These are phyloP conservation scores for Oreochromis spilurus DNA, from an alignment of 2,113 vertebrate genomes.

Conservation along the genomic window DNA sequence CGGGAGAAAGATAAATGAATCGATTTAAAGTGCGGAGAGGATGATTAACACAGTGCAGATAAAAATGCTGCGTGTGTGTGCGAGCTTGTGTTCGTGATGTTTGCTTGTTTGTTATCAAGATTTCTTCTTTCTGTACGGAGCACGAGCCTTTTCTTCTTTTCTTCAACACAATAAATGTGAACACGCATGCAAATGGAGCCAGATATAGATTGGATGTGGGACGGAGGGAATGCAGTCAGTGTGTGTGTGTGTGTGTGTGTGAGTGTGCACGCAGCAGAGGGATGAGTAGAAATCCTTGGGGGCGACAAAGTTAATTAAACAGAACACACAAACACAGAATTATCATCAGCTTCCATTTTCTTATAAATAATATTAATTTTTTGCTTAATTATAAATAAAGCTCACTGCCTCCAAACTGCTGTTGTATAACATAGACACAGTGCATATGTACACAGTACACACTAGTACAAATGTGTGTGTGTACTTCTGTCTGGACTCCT, in stretches of 20 bases:
- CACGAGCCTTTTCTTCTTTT: background rate
- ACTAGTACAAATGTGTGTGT: background rate
- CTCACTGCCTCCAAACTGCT: background rate
- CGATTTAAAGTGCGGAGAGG: constrained; percentile 10
- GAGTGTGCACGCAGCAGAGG: background rate
- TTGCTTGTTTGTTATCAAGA: background rate
- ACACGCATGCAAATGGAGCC: background rate
- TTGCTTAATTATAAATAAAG: background rate
- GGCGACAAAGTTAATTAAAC: background rate
- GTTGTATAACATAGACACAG: background rate
- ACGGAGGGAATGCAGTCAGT: background rate
- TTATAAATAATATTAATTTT: background rate
- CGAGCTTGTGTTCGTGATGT: background rate
- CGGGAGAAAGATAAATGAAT: constrained; percentile 34
- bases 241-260: background rate
- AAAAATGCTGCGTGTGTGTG: background rate
- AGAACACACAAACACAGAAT: background rate
- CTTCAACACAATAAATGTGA: background rate
- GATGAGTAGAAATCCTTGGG: background rate
- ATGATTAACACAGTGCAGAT: constrained; percentile 3
- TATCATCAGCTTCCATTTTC: background rate
- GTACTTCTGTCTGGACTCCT: background rate
- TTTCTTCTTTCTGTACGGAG: background rate
- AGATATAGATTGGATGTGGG: background rate
- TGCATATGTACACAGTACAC: background rate